Conservation (phyloP, 2,113 vertebrate genomes). For the Pseudorectes ferrugineus region DNA sequence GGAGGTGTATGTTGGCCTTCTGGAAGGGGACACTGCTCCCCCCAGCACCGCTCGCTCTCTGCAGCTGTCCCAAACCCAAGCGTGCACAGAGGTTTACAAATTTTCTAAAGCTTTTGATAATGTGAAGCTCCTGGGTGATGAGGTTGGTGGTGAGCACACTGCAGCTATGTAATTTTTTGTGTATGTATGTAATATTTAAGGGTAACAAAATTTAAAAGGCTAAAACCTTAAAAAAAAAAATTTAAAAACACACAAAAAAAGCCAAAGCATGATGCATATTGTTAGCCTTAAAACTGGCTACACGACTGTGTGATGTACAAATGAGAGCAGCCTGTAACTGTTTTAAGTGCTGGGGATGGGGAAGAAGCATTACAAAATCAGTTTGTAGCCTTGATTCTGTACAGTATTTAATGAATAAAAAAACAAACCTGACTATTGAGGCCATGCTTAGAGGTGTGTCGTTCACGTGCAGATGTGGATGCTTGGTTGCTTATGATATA, state of each 20-base stretch:
- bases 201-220: conserved; percentile 62
- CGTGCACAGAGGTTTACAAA: conserved; percentile 74
- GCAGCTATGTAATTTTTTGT: conserved; percentile 77
- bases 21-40: background rate
- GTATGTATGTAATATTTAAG: conserved; percentile 87
- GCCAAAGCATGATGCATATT: conserved; percentile 96
- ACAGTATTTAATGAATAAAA: conserved; percentile 72
- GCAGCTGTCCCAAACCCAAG: background rate
- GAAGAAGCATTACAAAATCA: conserved; percentile 58
- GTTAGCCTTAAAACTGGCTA: conserved; percentile 84
- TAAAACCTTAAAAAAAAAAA: conserved; percentile 62
- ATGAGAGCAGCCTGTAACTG: conserved; percentile 59
- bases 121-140: conserved; percentile 80
- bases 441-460: conserved; percentile 68
- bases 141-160: conserved; percentile 70
- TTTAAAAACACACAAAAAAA: conserved; percentile 67
- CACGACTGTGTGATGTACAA: conserved; percentile 81
- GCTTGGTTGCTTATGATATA: conserved; percentile 79
- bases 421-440: conserved; percentile 34
- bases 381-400: conserved; percentile 83
- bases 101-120: conserved; percentile 78
- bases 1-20: background rate
- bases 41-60: background rate
- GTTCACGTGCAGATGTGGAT: conserved; percentile 79
- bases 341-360: conserved; percentile 47